phyloP scores from a whole-genome alignment of 2,113 vertebrate genomes.

The Malurus elegans region DNA sequence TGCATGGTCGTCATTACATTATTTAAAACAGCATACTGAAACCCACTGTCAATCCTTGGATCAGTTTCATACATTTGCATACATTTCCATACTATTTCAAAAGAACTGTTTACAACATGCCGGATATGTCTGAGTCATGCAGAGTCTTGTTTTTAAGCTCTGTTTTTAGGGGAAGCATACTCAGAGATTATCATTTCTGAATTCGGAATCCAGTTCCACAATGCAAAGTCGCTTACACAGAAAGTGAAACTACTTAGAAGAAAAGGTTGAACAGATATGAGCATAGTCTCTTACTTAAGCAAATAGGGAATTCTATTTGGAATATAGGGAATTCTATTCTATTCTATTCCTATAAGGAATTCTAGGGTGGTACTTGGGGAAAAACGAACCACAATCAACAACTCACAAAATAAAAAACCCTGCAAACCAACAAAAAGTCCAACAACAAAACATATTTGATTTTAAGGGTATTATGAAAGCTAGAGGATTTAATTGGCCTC shows the following conservation, averaged over 20 bases:
- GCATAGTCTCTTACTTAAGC: neutral
- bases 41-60: neutral
- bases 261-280: neutral
- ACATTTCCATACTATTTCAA: neutral
- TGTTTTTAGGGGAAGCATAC: rapidly evolving
- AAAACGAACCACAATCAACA: no score
- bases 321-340: neutral
- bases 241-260: neutral
- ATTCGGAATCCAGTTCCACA: neutral
- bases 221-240: neutral
- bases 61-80: neutral
- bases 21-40: neutral
- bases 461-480: neutral
- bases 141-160: neutral
- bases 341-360: no score
- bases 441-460: neutral
- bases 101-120: neutral
- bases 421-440: neutral
- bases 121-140: neutral
- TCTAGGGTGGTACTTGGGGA: rapidly evolving
- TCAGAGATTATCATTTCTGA: neutral
- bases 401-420: neutral
- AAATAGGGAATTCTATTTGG: neutral
- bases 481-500: neutral
- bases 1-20: neutral